A percentile compares a stretch with the other conserved stretches of the same genome.
Conservation (phyloP, 2,113 vertebrate genomes). For the Platysternon megacephalum region DNA sequence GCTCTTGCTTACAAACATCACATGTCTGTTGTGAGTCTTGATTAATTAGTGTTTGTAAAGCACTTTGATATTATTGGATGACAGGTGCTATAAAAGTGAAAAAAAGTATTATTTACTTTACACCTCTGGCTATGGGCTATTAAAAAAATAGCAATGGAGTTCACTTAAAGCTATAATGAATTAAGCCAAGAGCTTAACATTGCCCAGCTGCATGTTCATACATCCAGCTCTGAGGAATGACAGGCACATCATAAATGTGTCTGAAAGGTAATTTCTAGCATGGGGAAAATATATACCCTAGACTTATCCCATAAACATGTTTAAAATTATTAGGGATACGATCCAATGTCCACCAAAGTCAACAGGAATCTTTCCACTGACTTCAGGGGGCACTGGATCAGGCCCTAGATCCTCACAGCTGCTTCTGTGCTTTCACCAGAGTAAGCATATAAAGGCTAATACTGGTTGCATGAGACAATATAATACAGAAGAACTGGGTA, state of each 20-base stretch:
- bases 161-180: background rate
- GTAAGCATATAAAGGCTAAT: background rate
- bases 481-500: background rate
- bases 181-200: background rate
- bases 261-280: background rate
- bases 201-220: background rate
- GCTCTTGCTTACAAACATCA: background rate
- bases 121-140: background rate
- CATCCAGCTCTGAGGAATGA: background rate
- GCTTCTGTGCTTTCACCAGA: background rate
- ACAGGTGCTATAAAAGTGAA: background rate
- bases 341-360: background rate
- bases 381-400: background rate
- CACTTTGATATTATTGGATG: background rate
- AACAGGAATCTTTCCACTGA: background rate
- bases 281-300: background rate
- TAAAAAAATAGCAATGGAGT: background rate
- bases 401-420: background rate
- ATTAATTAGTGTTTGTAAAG: slow-evolving; percentile 32
- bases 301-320: background rate
- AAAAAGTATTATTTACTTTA: slow-evolving; percentile 19
- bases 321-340: background rate
- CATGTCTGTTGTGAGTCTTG: background rate
- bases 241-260: background rate
- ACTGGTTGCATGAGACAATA: background rate